Base-by-base conservation (phyloP, 2,113 vertebrate genomes). In the human (Homo sapiens) region DNA sequence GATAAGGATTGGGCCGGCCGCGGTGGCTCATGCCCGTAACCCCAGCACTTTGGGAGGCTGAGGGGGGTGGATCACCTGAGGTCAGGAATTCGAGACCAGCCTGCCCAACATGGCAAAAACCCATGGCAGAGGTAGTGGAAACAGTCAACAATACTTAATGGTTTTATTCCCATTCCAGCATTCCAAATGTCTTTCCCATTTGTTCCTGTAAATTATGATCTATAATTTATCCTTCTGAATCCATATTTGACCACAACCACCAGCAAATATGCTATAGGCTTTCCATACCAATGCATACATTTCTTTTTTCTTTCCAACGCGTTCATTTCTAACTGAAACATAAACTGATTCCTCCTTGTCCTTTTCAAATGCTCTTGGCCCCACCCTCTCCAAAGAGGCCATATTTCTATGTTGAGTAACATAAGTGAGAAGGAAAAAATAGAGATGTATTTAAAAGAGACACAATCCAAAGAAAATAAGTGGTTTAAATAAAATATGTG, bases 401-500 rank as follows among this genome's bases (percentile, higher is more conserved):
- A 64, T 86, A 94, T 89, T 91, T 96, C 68, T 72, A 73, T 35
- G 59, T 45, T 83, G 25, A 64, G 45, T 68, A 94, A 93, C 18
- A 82, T 89, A 94, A 89, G 6, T 2, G 9, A 90, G 14, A 88
- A 93, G 45, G 14, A 25, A 78, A 89, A 97, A 76, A 76, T 52
- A 32, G 52, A 93, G 11, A 91, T 93, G 3, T 22, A 93, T 91
- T 64, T 94, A 52, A 96, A 94, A 94, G 50, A 93, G 52, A 97
- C 43, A 97, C 95, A 98, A 94, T 94, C 12, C 18, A 96, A 96
- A 96, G 66, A 94, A 97, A 96, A 96, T 95, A 96, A 96, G 61
- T 97, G 79, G 48, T 92, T 94, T 94, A 96, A 97, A 92, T 96
- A 98, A 98, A 97, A 96, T 94, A 95, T 94, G 81, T 96, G 80